Evolutionary conservation across 2,888 invertebrate genomes (phyloP).

Genomic region (Heliconius aoede): DNA sequence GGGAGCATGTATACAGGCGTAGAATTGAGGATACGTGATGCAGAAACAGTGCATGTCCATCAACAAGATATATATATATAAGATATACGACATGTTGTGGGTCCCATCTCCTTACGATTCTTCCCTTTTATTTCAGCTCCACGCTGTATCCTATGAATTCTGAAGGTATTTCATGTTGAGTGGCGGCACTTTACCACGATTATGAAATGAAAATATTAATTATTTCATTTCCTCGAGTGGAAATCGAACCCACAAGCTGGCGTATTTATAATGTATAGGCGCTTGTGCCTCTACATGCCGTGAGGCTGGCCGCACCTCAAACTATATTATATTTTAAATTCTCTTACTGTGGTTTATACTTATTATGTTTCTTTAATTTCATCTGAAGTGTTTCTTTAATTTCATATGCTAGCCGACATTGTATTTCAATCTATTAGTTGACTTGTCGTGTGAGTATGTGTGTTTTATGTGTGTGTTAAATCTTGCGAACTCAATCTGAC

Average conservation of each 20-base stretch:
- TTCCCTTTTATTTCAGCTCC: background rate
- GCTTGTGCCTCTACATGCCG: background rate
- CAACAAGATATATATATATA: too few species aligned
- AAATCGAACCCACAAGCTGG: background rate
- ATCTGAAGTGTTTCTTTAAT: too few species aligned
- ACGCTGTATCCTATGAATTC: background rate
- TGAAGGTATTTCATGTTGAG: background rate
- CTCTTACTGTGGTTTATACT: too few species aligned
- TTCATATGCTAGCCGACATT: too few species aligned
- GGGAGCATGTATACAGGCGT: too few species aligned
- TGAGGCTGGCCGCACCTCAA: background rate
- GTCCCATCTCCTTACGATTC: too few species aligned
- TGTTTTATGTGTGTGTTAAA: too few species aligned
- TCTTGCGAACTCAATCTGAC: too few species aligned
- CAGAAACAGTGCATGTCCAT: background rate
- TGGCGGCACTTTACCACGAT: background rate
- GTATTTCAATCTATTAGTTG: too few species aligned
- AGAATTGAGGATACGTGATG: background rate
- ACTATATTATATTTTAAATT: background rate
- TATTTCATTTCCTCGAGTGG: background rate
- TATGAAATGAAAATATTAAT: background rate
- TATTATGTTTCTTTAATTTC: too few species aligned
- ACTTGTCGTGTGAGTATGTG: too few species aligned
- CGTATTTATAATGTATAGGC: background rate
- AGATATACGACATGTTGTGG: too few species aligned